A percentile compares a stretch with the other conserved stretches of the same genome.
Conservation (phyloP, 2,888 invertebrate species). For the Salticus scenicus region DNA sequence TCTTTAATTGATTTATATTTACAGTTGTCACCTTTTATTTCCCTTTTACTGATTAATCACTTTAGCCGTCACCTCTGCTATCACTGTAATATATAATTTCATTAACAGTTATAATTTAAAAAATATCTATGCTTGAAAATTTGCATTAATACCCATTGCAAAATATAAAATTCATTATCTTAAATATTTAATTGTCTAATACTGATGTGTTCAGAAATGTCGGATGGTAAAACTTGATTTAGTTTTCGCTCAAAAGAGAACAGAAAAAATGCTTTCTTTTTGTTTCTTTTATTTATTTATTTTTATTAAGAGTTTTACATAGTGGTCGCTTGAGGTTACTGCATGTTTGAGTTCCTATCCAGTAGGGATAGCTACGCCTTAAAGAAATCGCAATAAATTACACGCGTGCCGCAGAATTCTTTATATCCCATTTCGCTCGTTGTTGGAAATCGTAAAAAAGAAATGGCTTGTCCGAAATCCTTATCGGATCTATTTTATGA, state of each 20-base stretch:
- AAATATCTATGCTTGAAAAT: too few species aligned
- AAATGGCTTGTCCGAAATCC: conserved; percentile 9
- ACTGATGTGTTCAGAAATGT: neutral
- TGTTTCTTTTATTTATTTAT: neutral
- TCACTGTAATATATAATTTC: too few species aligned
- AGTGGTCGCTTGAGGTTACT: conserved; percentile 28
- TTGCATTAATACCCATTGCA: too few species aligned
- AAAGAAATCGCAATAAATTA: conserved; percentile 25
- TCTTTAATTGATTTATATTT: too few species aligned
- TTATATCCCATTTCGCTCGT: conserved; percentile 23
- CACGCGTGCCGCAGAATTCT: conserved; percentile 23
- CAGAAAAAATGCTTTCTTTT: too few species aligned
- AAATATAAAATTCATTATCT: too few species aligned
- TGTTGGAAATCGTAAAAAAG: conserved; percentile 1
- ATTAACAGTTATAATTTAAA: too few species aligned
- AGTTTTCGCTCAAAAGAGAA: neutral
- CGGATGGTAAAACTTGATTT: neutral
- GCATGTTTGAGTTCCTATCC: neutral
- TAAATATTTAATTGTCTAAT: too few species aligned
- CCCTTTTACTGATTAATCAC: too few species aligned
- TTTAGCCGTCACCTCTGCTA: too few species aligned
- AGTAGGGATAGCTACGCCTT: neutral
- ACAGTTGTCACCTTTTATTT: too few species aligned
- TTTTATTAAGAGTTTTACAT: neutral
- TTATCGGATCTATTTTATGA: conserved; percentile 9